Evolutionary conservation across 2,888 invertebrate genomes (phyloP), one percentile per base, ranked within the genome.

Genomic region (Orchesella flavescens): DNA sequence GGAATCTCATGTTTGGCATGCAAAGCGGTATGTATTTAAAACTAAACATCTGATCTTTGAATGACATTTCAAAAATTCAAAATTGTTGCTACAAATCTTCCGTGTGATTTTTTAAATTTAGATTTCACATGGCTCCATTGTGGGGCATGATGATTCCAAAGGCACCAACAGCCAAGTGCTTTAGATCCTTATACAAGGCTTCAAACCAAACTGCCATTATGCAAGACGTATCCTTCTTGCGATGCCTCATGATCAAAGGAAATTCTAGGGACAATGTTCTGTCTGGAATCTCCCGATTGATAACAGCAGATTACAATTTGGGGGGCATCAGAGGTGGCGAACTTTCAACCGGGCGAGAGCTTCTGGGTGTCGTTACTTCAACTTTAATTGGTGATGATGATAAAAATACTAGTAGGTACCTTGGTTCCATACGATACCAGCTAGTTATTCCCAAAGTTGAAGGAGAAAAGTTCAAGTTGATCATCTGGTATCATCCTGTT

Each of bases 1-100:
- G 44, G 97, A 98, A 91, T 99, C 98, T 0, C 99, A 99, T 90
- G 95, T 99, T 86, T 99, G 99, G 99, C 98, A 99, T 92, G 98
- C 99, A 0, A 99, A 99, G 91, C 93, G 93, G 71, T 89, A n/a
- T n/a, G n/a, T n/a, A n/a, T n/a, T n/a, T n/a, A n/a, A n/a, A n/a
- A n/a, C n/a, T n/a, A n/a, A n/a, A n/a, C n/a, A n/a, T n/a, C n/a
- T n/a, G n/a, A n/a, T n/a, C n/a, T n/a, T n/a, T n/a, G n/a, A 83
- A n/a, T n/a, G n/a, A n/a, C n/a, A n/a, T n/a, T n/a, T n/a, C n/a
- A n/a, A n/a, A n/a, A n/a, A n/a, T n/a, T n/a, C n/a, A n/a, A n/a
- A n/a, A n/a, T n/a, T n/a, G n/a, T n/a, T n/a, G n/a, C n/a, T n/a
- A n/a, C 34, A 34, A 4, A 13, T 63, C 17, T 34, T 46, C n/a